Percentiles rank a stretch among this genome's conserved stretches.
Conservation (phyloP, 2,797 vertebrate species). For the Alcedo atthis region DNA sequence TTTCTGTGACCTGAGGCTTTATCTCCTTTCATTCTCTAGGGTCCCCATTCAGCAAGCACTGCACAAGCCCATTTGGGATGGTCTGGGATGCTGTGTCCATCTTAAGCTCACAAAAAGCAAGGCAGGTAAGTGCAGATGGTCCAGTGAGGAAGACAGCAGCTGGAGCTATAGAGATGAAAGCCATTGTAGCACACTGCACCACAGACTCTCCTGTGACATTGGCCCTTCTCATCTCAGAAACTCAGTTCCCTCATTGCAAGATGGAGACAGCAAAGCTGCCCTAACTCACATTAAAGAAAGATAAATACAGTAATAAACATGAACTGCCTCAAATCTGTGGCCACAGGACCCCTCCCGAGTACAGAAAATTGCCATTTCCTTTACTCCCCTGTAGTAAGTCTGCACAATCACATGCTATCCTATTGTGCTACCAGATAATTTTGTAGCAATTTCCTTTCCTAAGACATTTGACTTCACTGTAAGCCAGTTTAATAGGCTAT, state of each 20-base stretch:
- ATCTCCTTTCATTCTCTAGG: not conserved
- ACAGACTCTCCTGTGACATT: not conserved
- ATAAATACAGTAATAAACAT: slow-evolving; percentile 45
- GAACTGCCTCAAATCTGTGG: slow-evolving; percentile 12
- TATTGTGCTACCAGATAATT: slow-evolving; percentile 64
- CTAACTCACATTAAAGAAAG: not conserved
- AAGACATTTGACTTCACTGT: slow-evolving; percentile 60
- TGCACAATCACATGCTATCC: slow-evolving; percentile 29
- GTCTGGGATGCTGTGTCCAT: not conserved
- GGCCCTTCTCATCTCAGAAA: not conserved
- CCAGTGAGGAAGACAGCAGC: not conserved
- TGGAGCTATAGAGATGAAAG: not conserved
- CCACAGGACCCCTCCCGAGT: slow-evolving; percentile 41
- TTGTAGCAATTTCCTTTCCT: slow-evolving; percentile 62
- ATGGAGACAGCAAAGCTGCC: not conserved
- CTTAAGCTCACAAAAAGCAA: not conserved
- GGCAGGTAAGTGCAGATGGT: not conserved
- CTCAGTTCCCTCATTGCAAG: not conserved
- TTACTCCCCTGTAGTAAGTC: slow-evolving; percentile 17
- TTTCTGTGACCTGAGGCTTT: not conserved
- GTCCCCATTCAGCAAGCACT: not conserved
- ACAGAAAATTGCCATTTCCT: slow-evolving; percentile 64
- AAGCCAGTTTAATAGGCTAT: slow-evolving; percentile 65
- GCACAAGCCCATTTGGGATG: not conserved
- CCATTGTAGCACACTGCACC: not conserved